phyloP scores from a whole-genome alignment of 2,113 vertebrate genomes.

The Sorex fumeus region DNA sequence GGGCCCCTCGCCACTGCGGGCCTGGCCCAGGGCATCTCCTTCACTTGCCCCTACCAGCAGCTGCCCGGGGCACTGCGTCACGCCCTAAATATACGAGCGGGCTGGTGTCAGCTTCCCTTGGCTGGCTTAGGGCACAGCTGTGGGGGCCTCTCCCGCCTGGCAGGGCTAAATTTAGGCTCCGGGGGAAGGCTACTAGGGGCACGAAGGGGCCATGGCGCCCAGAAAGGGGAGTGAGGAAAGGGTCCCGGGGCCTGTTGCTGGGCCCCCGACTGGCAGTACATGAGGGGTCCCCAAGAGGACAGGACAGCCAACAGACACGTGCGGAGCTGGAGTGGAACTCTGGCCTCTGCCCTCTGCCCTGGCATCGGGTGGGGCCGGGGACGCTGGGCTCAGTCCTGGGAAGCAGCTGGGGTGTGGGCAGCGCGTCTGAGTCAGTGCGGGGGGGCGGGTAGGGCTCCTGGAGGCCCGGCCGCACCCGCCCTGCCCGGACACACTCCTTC shows the following conservation, averaged over 20 bases:
- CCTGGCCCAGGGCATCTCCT: constrained; percentile 39
- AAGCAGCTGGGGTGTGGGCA: background rate
- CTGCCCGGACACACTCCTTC: constrained; percentile 59
- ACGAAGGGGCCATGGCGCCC: constrained; percentile 42
- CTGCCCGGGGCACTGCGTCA: constrained; percentile 79
- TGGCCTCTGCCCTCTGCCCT: constrained; percentile 50
- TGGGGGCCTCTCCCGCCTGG: constrained; percentile 67
- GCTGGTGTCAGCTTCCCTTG: constrained; percentile 81
- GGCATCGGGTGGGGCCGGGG: constrained; percentile 27
- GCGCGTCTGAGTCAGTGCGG: constrained; percentile 71
- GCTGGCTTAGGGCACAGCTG: constrained; percentile 83
- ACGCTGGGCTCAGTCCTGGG: background rate
- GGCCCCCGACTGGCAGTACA: background rate
- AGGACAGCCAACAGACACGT: background rate
- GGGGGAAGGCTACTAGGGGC: constrained; percentile 38
- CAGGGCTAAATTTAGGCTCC: constrained; percentile 83
- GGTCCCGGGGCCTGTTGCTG: background rate
- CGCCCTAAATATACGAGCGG: constrained; percentile 83
- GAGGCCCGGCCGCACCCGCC: constrained; percentile 60
- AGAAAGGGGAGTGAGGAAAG: constrained; percentile 6
- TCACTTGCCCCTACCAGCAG: constrained; percentile 30
- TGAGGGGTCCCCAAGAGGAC: background rate
- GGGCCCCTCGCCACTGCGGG: background rate
- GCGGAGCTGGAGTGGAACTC: constrained; percentile 19
- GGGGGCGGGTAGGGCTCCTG: constrained; percentile 26